Evolutionary conservation across 2,888 invertebrate genomes (phyloP).

Genomic region (Phortica magna): DNA sequence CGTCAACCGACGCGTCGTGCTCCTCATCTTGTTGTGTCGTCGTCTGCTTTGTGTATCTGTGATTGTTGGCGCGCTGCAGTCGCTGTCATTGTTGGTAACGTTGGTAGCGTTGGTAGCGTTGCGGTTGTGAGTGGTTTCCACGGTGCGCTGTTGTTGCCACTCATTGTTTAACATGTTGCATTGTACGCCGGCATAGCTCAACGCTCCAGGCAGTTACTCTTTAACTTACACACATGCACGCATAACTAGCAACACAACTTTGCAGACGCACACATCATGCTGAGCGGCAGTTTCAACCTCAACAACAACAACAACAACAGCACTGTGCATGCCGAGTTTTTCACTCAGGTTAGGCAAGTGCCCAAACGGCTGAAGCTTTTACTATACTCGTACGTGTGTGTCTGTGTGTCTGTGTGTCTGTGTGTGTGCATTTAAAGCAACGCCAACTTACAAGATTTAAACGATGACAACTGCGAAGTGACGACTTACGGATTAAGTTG

Average conservation of each 20-base stretch:
- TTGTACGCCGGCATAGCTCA: background rate
- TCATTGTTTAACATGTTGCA: slow-evolving; percentile 8
- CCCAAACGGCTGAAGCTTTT: slow-evolving; percentile 12
- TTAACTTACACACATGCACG: slow-evolving; percentile 3
- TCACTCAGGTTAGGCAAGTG: background rate
- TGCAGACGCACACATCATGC: slow-evolving; percentile 19
- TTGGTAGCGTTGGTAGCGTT: background rate
- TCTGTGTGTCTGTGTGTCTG: background rate
- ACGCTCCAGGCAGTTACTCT: background rate
- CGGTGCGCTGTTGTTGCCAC: background rate
- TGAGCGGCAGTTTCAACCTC: slow-evolving; percentile 16
- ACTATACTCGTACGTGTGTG: slow-evolving; percentile 44
- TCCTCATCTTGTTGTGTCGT: background rate
- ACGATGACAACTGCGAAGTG: slow-evolving; percentile 47
- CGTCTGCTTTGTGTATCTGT: background rate
- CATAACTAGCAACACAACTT: slow-evolving; percentile 28
- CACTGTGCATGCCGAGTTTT: background rate
- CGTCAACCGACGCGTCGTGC: background rate
- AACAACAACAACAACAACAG: background rate
- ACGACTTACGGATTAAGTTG: slow-evolving; percentile 55
- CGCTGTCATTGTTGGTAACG: slow-evolving; percentile 4
- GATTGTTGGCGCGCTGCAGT: slow-evolving; percentile 7
- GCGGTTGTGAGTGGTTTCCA: background rate
- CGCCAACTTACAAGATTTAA: slow-evolving; percentile 41
- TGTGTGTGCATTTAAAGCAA: slow-evolving; percentile 11